These are phyloP conservation scores for Leistus spinibarbis DNA, from an alignment of 2,888 invertebrate genomes.

Conservation along the genomic window DNA sequence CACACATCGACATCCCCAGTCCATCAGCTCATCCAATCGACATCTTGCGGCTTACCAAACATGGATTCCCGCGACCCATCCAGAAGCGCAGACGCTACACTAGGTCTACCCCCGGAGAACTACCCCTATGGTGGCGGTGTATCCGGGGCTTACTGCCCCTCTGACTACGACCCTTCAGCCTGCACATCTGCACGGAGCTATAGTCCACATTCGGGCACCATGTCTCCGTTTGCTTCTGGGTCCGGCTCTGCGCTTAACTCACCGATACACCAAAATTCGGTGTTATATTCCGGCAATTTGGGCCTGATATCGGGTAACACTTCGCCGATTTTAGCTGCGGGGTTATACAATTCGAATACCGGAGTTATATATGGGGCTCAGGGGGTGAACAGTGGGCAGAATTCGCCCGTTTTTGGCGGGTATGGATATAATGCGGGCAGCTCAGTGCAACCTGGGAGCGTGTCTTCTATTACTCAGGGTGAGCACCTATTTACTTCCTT, in stretches of 20 bases:
- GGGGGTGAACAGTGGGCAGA: constrained; percentile 45
- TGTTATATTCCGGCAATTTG: constrained; percentile 49
- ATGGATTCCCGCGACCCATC: constrained; percentile 37
- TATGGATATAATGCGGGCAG: constrained; percentile 10
- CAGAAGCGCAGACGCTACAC: constrained; percentile 46
- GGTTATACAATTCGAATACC: constrained; percentile 48
- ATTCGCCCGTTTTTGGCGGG: constrained; percentile 42
- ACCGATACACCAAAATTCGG: constrained; percentile 49
- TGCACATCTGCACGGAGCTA: constrained; percentile 40
- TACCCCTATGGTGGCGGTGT: constrained; percentile 26
- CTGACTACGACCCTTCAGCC: constrained; percentile 42
- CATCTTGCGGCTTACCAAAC: not conserved
- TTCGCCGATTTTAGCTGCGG: constrained; percentile 51
- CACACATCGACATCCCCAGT: constrained; percentile 62
- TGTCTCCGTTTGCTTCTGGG: constrained; percentile 50
- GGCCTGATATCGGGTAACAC: constrained; percentile 48
- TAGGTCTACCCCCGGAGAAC: constrained; percentile 44
- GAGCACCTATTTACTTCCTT: constrained; percentile 35
- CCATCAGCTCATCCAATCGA: constrained; percentile 59
- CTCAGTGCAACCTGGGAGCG: constrained; percentile 50
- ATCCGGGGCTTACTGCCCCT: constrained; percentile 27
- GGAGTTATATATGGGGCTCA: not conserved
- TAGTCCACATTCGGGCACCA: constrained; percentile 48
- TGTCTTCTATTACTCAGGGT: constrained; percentile 66
- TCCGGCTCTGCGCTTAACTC: constrained; percentile 51